Percentiles rank a stretch among this genome's conserved stretches.
phyloP scores from a whole-genome alignment of 2,888 invertebrate genomes.

The Plutella xylostella region DNA sequence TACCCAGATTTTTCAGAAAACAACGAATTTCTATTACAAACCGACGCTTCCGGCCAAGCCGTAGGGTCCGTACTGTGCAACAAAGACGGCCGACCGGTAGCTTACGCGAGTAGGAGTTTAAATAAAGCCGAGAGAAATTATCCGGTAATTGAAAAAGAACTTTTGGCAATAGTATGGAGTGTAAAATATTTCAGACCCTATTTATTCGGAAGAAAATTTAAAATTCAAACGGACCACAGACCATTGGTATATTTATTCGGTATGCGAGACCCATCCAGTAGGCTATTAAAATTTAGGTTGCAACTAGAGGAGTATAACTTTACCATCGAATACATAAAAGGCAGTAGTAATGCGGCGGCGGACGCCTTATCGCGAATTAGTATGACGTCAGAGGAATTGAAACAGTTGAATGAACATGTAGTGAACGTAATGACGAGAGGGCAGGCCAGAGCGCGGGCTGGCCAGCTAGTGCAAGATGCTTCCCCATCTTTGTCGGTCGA shows the following conservation, averaged over 20 bases:
- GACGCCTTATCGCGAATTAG: constrained; percentile 9
- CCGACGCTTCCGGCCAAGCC: constrained; percentile 3
- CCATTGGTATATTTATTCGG: constrained; percentile 1
- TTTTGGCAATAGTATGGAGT: constrained; percentile 3
- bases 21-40: constrained; percentile 3
- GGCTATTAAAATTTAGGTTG: neutral
- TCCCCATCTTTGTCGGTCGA: neutral
- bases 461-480: neutral
- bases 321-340: neutral
- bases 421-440: constrained; percentile 14
- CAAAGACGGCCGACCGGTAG: neutral
- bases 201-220: constrained; percentile 1
- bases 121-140: constrained; percentile 7
- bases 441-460: constrained; percentile 2
- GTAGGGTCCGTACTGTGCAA: neutral
- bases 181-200: constrained; percentile 2
- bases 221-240: constrained; percentile 1
- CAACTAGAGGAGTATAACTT: constrained; percentile 1
- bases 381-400: constrained; percentile 16
- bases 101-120: constrained; percentile 3
- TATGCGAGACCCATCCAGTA: constrained; percentile 1
- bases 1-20: constrained; percentile 5
- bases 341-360: constrained; percentile 7
- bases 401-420: constrained; percentile 6
- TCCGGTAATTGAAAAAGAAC: constrained; percentile 3